Evolutionary conservation across 2,888 invertebrate genomes (phyloP).

Genomic region (Formica aserva): DNA sequence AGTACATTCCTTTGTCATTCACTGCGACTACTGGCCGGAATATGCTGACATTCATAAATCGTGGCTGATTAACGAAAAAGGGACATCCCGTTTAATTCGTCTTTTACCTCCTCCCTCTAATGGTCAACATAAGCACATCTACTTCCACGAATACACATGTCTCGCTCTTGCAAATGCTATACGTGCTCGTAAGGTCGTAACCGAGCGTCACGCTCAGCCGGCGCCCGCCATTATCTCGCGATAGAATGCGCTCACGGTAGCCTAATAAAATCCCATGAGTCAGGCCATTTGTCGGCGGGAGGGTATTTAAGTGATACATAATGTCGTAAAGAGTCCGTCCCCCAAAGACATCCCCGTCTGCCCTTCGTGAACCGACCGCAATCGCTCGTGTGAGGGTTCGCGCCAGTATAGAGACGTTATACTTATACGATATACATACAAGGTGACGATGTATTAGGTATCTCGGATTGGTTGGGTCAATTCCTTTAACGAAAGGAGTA

Average conservation of each 20-base stretch:
- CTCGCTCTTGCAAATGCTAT: slow-evolving; percentile 2
- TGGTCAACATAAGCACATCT: slow-evolving; percentile 25
- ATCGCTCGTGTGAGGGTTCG: slow-evolving; percentile 53
- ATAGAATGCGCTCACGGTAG: slow-evolving; percentile 76
- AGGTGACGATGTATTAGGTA: slow-evolving; percentile 46
- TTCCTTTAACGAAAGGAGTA: neutral
- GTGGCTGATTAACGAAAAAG: slow-evolving; percentile 55
- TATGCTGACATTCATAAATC: slow-evolving; percentile 62
- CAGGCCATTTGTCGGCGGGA: slow-evolving; percentile 78
- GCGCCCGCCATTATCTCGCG: slow-evolving; percentile 73
- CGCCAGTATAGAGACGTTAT: slow-evolving; percentile 43
- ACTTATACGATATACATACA: slow-evolving; percentile 21
- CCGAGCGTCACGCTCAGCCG: slow-evolving; percentile 60
- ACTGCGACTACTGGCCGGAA: slow-evolving; percentile 43
- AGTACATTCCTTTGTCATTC: neutral
- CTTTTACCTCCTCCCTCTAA: slow-evolving; percentile 52
- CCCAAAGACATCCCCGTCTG: slow-evolving; percentile 61
- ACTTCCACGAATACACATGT: slow-evolving; percentile 20
- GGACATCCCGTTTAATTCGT: slow-evolving; percentile 62
- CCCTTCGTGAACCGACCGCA: slow-evolving; percentile 56
- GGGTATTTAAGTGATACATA: slow-evolving; percentile 79
- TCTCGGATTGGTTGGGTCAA: neutral
- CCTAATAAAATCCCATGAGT: slow-evolving; percentile 81
- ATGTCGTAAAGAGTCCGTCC: slow-evolving; percentile 70
- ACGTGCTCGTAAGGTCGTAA: slow-evolving; percentile 5